These are phyloP conservation scores for Acleris cristana DNA, from an alignment of 2,888 invertebrate species.

Conservation along the genomic window DNA sequence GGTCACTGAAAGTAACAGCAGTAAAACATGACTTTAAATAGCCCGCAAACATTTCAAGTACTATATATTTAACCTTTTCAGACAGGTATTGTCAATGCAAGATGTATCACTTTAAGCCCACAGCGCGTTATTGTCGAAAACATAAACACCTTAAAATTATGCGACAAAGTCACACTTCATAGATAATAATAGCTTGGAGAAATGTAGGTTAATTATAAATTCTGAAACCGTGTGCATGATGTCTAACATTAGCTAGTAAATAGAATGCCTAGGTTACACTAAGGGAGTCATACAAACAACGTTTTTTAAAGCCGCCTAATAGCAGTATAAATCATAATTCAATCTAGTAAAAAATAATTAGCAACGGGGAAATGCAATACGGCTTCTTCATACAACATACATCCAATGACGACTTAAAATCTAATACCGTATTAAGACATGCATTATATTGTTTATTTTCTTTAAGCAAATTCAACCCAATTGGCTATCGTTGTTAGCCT, in stretches of 20 bases:
- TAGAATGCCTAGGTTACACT: constrained; percentile 19
- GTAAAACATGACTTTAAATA: no score
- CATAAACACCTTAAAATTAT: no score
- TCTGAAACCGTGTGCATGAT: neutral
- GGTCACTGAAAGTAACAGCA: no score
- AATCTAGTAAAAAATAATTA: neutral
- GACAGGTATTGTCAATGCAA: no score
- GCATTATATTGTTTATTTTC: neutral
- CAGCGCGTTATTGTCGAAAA: no score
- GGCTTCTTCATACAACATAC: neutral
- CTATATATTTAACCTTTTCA: no score
- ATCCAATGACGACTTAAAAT: neutral
- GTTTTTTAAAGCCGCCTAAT: no score
- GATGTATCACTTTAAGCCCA: no score
- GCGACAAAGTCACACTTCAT: no score
- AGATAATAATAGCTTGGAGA: neutral
- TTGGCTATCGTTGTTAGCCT: neutral
- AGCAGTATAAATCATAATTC: neutral
- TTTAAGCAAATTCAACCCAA: neutral
- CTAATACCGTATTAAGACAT: no score
- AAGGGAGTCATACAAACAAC: neutral
- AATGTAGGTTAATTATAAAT: neutral
- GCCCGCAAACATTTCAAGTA: no score
- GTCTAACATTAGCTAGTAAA: constrained; percentile 8
- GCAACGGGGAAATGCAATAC: no score